Evolutionary conservation across 2,113 vertebrate species (phyloP).

Genomic region (Petrocephalus zakoni): DNA sequence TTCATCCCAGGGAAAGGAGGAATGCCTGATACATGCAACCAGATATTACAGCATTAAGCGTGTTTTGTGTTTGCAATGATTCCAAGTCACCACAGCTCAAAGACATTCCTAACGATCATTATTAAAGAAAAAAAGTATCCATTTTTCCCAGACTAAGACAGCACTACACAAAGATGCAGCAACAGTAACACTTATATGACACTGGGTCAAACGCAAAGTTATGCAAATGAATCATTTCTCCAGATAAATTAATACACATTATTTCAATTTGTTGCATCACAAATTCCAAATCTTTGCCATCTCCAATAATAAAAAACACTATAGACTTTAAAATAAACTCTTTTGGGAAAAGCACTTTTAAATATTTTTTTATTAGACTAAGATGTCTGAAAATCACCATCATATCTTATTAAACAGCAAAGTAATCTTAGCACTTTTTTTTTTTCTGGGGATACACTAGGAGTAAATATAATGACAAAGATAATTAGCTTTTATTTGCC

Average conservation of each 20-base stretch:
- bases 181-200: neutral
- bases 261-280: neutral
- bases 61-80: neutral
- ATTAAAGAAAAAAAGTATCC: neutral
- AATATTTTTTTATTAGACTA: slow-evolving; percentile 1
- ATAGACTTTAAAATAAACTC: neutral
- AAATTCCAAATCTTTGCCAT: neutral
- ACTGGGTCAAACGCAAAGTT: neutral
- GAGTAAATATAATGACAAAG: neutral
- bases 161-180: neutral
- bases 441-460: too few relatives aligned
- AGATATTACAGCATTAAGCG: neutral
- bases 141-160: neutral
- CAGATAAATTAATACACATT: neutral
- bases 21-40: neutral
- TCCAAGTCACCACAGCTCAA: neutral
- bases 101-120: neutral
- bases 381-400: neutral
- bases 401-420: neutral
- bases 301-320: neutral
- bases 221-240: neutral
- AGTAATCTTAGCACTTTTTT: neutral
- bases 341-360: neutral
- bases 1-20: neutral
- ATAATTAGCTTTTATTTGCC: slow-evolving; percentile 44